Evolutionary conservation across 2,797 vertebrate species (phyloP).

Genomic region (Nyctibius grandis): DNA sequence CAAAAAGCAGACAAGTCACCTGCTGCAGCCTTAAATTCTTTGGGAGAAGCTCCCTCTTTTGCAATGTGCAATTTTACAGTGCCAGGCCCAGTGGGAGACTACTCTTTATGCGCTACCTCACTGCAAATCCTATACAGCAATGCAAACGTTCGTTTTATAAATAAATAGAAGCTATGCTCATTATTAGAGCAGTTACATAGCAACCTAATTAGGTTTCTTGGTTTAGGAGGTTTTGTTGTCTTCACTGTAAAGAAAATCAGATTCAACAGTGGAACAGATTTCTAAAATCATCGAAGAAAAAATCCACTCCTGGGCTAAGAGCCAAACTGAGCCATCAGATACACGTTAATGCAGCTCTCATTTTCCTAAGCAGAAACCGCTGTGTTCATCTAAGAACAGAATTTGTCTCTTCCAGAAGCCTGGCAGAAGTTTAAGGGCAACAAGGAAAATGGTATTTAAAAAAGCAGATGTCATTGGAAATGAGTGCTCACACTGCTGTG

Average conservation of each 20-base stretch:
- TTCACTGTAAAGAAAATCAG: conserved; percentile 2
- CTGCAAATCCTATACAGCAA: not conserved
- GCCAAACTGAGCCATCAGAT: not conserved
- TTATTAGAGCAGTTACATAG: not conserved
- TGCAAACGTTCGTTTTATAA: not conserved
- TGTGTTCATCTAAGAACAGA: not conserved
- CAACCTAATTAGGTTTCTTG: not conserved
- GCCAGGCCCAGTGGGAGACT: not conserved
- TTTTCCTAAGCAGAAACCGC: not conserved
- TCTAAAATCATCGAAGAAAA: conserved; percentile 17
- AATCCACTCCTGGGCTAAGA: not conserved
- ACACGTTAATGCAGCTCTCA: not conserved
- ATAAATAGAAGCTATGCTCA: not conserved
- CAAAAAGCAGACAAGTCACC: not conserved
- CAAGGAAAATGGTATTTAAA: not conserved
- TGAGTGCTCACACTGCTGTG: not conserved
- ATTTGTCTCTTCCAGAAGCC: not conserved
- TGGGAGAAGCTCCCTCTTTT: not conserved
- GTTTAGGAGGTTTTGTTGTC: not conserved
- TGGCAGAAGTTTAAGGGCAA: not conserved
- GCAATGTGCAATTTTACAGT: not conserved
- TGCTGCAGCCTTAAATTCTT: not conserved
- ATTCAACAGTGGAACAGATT: not conserved
- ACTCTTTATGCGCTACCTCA: not conserved
- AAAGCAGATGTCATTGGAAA: not conserved